Conservation (phyloP, 2,113 vertebrate genomes). For the Telmatochromis sp. region DNA sequence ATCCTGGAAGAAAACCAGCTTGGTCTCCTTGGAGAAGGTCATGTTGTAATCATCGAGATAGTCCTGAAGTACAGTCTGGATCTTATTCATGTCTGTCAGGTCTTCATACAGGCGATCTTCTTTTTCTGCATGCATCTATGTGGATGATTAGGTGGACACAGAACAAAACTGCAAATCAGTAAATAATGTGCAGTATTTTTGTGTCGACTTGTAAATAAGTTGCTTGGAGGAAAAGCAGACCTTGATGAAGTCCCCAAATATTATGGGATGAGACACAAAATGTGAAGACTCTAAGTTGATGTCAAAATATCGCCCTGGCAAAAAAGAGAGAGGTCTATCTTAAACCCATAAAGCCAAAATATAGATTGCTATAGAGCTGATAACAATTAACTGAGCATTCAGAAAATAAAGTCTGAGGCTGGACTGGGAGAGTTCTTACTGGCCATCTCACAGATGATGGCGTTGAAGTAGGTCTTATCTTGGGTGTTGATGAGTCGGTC, state of each 20-base stretch:
- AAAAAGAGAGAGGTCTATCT: neutral
- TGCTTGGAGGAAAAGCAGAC: constrained; percentile 11
- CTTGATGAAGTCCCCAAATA: constrained; percentile 85
- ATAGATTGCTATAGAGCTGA: neutral
- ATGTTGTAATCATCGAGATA: constrained; percentile 83
- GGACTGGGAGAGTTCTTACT: constrained; percentile 53
- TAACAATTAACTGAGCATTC: neutral
- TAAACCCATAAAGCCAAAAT: neutral
- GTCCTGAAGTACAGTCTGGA: constrained; percentile 76
- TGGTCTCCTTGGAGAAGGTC: constrained; percentile 78
- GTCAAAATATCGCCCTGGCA: constrained; percentile 77
- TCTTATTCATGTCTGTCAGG: constrained; percentile 74
- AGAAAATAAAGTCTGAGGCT: neutral
- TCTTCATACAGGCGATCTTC: constrained; percentile 74
- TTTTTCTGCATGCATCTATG: constrained; percentile 67
- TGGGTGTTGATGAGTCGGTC: constrained; percentile 80
- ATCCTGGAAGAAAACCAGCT: constrained; percentile 86
- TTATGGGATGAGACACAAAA: constrained; percentile 75
- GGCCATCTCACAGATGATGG: constrained; percentile 79
- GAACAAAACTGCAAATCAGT: neutral
- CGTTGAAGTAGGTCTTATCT: constrained; percentile 81
- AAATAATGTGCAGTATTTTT: neutral
- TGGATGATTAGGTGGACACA: neutral
- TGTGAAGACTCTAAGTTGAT: constrained; percentile 71
- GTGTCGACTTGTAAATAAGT: neutral